These are phyloP conservation scores for Synchiropus splendidus DNA, from an alignment of 2,113 vertebrate genomes.

Conservation along the genomic window DNA sequence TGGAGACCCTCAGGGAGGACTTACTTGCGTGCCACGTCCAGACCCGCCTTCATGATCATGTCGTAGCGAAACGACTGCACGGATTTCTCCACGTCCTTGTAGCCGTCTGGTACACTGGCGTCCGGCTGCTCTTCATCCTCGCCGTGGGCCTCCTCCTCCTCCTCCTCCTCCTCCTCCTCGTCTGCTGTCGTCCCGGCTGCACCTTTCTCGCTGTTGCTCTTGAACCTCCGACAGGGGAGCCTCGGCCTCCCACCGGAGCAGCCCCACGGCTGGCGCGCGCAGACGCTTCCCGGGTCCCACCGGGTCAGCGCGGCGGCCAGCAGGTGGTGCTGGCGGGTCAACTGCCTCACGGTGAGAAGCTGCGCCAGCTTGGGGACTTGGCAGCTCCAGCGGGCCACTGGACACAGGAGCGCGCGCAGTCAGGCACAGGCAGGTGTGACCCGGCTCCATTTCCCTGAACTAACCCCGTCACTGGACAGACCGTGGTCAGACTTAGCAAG, in stretches of 20 bases:
- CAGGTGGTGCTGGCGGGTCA: slow-evolving; percentile 47
- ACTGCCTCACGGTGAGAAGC: slow-evolving; percentile 57
- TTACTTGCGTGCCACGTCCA: slow-evolving; percentile 88
- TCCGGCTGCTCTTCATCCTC: slow-evolving; percentile 73
- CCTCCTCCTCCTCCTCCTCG: slow-evolving; percentile 63
- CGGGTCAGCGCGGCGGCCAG: slow-evolving; percentile 31
- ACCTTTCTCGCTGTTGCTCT: slow-evolving; percentile 75
- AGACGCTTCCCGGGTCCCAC: slow-evolving; percentile 60
- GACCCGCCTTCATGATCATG: slow-evolving; percentile 79
- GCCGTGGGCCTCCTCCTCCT: slow-evolving; percentile 64
- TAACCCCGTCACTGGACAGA: too few species aligned
- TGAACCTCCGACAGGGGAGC: slow-evolving; percentile 68
- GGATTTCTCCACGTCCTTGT: slow-evolving; percentile 83
- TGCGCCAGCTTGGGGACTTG: slow-evolving; percentile 62
- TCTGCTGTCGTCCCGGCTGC: slow-evolving; percentile 41
- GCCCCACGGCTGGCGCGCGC: slow-evolving; percentile 59
- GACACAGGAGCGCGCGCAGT: not conserved
- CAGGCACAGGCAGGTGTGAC: too few species aligned
- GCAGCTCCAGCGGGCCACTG: slow-evolving; percentile 24
- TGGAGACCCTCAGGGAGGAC: too few species aligned
- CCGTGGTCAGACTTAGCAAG: too few species aligned
- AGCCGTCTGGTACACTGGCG: slow-evolving; percentile 67
- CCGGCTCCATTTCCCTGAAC: too few species aligned
- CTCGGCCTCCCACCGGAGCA: slow-evolving; percentile 23
- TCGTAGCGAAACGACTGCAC: slow-evolving; percentile 86